A percentile compares a stretch with the other conserved stretches of the same genome.
Conservation (phyloP, 2,888 invertebrate genomes). For the Pelosia muscerda region DNA sequence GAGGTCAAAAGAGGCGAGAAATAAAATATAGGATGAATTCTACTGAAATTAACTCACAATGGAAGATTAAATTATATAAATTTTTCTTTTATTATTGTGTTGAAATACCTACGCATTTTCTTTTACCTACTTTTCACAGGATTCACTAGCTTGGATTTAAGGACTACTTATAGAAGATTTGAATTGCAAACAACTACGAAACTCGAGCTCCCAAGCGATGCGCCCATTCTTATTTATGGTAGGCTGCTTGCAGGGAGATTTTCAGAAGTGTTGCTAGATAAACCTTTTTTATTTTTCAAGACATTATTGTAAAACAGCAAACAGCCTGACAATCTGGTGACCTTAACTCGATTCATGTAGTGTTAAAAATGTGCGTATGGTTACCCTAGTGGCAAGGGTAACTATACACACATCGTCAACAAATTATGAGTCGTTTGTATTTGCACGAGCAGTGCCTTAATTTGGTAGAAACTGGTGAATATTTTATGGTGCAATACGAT, state of each 20-base stretch:
- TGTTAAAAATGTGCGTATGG: neutral
- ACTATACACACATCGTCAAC: too few species aligned
- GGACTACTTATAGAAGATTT: slow-evolving; percentile 9
- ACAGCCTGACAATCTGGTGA: neutral
- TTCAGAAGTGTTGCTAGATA: neutral
- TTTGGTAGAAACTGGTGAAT: too few species aligned
- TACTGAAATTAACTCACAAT: too few species aligned
- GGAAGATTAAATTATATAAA: too few species aligned
- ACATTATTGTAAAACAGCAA: neutral
- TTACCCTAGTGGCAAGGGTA: too few species aligned
- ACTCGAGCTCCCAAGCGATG: neutral
- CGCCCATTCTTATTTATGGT: neutral
- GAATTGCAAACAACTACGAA: slow-evolving; percentile 8
- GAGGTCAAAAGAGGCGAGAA: neutral
- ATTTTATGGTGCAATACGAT: too few species aligned
- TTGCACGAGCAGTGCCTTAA: too few species aligned
- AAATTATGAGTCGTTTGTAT: too few species aligned
- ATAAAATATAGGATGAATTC: too few species aligned
- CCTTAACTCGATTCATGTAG: neutral
- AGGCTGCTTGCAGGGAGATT: neutral
- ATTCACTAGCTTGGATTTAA: neutral
- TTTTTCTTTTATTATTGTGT: neutral
- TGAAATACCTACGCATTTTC: neutral
- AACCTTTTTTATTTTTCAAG: neutral
- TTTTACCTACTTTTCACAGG: neutral